phyloP scores from a whole-genome alignment of 2,113 vertebrate species.

The Cervus canadensis region DNA sequence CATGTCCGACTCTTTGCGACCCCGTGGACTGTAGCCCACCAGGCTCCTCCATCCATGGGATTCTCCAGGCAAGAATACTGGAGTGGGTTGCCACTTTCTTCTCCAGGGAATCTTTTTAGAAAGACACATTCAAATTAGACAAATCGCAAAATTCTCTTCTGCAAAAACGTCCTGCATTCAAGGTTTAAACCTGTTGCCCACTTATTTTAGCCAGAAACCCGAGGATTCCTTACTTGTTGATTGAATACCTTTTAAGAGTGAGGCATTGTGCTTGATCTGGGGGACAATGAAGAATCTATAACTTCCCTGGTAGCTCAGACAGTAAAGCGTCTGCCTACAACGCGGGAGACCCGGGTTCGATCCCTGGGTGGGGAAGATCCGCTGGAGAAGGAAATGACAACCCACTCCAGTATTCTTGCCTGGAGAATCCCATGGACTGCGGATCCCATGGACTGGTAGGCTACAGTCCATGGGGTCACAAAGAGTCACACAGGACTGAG shows the following conservation, averaged over 20 bases:
- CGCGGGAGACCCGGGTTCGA: rapidly evolving
- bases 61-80: too few species aligned
- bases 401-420: neutral
- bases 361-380: neutral
- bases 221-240: neutral
- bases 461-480: neutral
- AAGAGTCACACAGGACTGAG: neutral
- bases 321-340: neutral
- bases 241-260: neutral
- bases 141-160: neutral
- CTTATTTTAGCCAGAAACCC: neutral
- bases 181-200: neutral
- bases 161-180: neutral
- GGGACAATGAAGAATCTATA: neutral
- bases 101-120: neutral
- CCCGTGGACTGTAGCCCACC: too few species aligned
- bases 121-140: neutral
- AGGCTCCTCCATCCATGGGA: too few species aligned
- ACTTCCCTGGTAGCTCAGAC: neutral
- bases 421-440: neutral
- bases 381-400: neutral
- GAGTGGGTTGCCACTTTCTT: too few species aligned
- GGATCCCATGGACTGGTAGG: neutral
- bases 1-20: too few species aligned
- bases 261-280: neutral